Evolutionary conservation across 92 coral and sea anemone genomes (phyloP).

Genomic region (Zoanthus sociatus): DNA sequence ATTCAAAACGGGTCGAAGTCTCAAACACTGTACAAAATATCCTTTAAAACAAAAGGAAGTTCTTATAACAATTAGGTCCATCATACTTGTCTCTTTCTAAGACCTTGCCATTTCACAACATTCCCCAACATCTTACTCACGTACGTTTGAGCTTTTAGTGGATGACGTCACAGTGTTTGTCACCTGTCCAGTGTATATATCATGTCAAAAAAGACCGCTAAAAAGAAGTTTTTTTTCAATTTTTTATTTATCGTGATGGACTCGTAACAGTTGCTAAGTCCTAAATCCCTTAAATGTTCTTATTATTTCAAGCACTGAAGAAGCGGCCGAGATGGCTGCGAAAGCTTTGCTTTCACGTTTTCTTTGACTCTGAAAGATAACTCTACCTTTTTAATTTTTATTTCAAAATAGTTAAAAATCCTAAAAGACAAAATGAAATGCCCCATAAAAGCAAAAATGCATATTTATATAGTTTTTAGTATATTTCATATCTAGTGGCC

Average conservation of each 20-base stretch:
- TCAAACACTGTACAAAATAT: background rate
- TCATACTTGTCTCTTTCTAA: background rate
- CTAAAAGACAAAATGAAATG: too few relatives aligned
- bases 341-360: too few relatives aligned
- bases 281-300: too few relatives aligned
- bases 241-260: background rate
- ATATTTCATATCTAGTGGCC: too few relatives aligned
- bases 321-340: too few relatives aligned
- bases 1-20: background rate
- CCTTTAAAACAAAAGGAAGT: slow-evolving; percentile 16
- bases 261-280: background rate
- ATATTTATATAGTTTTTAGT: too few relatives aligned
- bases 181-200: slow-evolving; percentile 24
- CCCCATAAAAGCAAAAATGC: too few relatives aligned
- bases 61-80: background rate
- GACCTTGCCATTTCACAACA: background rate
- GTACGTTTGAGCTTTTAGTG: background rate
- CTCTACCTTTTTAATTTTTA: too few relatives aligned
- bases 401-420: too few relatives aligned
- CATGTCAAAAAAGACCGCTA: background rate
- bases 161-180: slow-evolving; percentile 44
- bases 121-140: background rate
- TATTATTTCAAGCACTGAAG: too few relatives aligned
- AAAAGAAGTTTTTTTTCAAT: background rate
- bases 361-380: too few relatives aligned